Evolutionary conservation across 2,888 invertebrate genomes (phyloP), one percentile per base, ranked within the genome.

Genomic region (Andrena marginata): DNA sequence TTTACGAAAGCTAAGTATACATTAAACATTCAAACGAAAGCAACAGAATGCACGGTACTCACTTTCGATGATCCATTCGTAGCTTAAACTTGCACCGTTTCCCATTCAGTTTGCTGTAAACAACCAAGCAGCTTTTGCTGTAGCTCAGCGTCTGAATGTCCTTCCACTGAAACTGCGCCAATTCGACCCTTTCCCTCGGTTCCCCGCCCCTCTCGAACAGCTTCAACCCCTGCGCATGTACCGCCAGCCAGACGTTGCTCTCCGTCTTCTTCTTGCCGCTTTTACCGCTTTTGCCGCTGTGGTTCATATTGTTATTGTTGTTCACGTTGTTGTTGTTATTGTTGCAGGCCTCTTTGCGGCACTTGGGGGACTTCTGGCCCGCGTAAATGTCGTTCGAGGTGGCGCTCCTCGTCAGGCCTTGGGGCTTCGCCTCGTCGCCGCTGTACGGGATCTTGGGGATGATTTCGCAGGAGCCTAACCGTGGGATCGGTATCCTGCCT

Each of bases 91-190:
- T 97, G 77, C 95, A 94, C 60, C 95, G 95, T 87, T 95, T 96
- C 13, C 95, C 95, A 78, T 95, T 95, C 72, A 95, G 91, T 85
- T 95, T 95, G 49, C 96, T 91, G 93, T 94, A 93, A 90, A 95
- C 95, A 8, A 96, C 95, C 59, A 97, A 94, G 85, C 96, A 96
- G 89, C 96, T 96, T 92, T 97, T 97, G 90, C 96, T 97, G 91
- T 96, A 97, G 90, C 96, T 97, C 85, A 97, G 95, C 85, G 97
- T 97, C 90, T 97, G 97, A 88, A 97, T 97, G 86, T 96, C 96
- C 88, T 96, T 96, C 97, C 97, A 97, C 86, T 95, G 95, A 90
- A 96, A 95, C 83, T 93, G 91, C 4, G 93, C 92, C n/a, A 94
- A 82, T 67, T 93, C 92, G 3, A 86, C 82, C 77, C 93, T 90